Evolutionary conservation across 2,113 vertebrate species (phyloP).

Genomic region (Motacilla alba): DNA sequence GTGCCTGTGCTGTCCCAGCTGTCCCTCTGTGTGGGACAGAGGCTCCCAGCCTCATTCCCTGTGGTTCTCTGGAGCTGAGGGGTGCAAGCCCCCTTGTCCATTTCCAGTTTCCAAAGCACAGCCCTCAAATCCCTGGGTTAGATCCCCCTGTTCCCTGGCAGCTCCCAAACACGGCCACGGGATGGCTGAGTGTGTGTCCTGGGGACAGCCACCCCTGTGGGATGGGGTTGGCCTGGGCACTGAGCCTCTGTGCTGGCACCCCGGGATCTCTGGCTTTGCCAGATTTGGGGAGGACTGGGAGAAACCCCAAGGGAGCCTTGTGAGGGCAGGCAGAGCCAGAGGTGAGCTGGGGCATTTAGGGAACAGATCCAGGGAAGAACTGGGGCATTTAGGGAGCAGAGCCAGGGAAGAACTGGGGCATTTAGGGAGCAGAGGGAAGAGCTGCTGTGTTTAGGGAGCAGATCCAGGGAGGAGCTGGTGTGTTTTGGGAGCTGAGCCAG

Average conservation of each 20-base stretch:
- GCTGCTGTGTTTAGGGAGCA: background rate
- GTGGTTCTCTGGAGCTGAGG: background rate
- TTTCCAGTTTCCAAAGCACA: constrained; percentile 4
- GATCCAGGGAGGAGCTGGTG: background rate
- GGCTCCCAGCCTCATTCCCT: background rate
- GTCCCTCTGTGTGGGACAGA: background rate
- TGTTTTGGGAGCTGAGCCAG: no score
- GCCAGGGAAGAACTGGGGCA: no score
- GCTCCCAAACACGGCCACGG: constrained; percentile 8
- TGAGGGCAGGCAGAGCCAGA: background rate
- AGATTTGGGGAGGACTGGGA: background rate
- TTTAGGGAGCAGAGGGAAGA: no score
- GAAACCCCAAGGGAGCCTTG: background rate
- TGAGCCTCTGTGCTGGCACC: background rate
- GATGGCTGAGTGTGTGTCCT: background rate
- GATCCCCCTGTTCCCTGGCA: background rate
- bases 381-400: no score
- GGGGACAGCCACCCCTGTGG: background rate
- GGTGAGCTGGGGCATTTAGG: background rate
- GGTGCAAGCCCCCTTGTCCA: background rate
- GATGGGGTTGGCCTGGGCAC: background rate
- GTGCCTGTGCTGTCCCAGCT: background rate
- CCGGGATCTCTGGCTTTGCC: background rate
- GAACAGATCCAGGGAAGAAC: no score
- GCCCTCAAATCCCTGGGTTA: background rate